Conservation (phyloP, 1,140 invertebrate genomes). For the Leguminivora glycinivorella region DNA sequence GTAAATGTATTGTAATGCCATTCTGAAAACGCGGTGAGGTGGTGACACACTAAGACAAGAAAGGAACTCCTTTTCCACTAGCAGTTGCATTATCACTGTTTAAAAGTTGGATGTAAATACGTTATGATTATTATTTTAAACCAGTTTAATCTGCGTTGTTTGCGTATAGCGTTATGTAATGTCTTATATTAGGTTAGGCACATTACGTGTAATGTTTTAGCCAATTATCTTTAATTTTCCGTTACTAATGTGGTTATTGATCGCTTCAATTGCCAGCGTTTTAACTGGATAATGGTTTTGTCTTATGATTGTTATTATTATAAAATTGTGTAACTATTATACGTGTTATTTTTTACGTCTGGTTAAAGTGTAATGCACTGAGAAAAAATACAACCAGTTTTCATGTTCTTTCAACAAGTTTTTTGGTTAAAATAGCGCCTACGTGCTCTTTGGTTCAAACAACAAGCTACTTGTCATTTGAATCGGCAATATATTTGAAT, state of each 20-base stretch:
- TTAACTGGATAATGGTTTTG: conserved; percentile 8
- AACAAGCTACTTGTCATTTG: too few species aligned
- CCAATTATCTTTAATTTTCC: conserved; percentile 22
- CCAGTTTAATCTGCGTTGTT: not conserved
- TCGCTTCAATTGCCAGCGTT: not conserved
- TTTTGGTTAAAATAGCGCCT: too few species aligned
- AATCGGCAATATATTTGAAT: too few species aligned
- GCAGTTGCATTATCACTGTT: not conserved
- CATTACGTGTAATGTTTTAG: conserved; percentile 12
- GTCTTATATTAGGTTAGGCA: not conserved
- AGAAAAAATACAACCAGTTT: too few species aligned
- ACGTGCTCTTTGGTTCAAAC: too few species aligned
- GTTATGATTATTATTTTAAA: not conserved
- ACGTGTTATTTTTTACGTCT: not conserved
- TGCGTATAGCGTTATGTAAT: not conserved
- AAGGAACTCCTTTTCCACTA: not conserved
- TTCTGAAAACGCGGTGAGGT: too few species aligned
- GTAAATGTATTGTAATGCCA: too few species aligned
- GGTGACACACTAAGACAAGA: not conserved
- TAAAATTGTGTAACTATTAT: not conserved
- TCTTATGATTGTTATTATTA: too few species aligned
- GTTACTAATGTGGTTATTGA: conserved; percentile 24
- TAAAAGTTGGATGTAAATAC: not conserved
- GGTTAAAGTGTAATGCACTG: not conserved
- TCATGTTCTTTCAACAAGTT: too few species aligned